phyloP scores from a whole-genome alignment of 2,888 invertebrate species.

The Scelioninae gen. 2 region DNA sequence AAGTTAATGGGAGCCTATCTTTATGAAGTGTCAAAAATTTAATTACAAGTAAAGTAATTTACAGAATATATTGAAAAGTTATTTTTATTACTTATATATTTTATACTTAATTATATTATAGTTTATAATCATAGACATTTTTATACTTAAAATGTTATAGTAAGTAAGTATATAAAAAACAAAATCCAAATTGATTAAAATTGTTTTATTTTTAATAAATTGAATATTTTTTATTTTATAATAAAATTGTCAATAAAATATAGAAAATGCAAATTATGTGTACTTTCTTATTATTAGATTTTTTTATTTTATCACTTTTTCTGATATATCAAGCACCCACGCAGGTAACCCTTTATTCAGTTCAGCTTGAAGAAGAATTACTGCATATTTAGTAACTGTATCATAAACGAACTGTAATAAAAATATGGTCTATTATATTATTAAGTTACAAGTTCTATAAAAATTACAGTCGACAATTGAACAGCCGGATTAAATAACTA shows the following conservation, averaged over 20 bases:
- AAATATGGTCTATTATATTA: conserved; percentile 61
- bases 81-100: neutral
- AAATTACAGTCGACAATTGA: neutral
- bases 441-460: neutral
- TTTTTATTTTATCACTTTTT: neutral
- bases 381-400: conserved; percentile 38
- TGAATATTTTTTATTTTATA: conserved; percentile 19
- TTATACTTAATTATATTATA: neutral
- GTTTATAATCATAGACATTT: neutral
- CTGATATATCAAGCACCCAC: conserved; percentile 66
- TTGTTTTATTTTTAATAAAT: neutral
- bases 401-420: conserved; percentile 42
- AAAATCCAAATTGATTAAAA: conserved; percentile 18
- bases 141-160: conserved; percentile 2
- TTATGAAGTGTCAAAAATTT: conserved; percentile 21
- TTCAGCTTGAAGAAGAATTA: conserved; percentile 23
- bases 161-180: conserved; percentile 5
- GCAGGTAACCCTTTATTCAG: conserved; percentile 68
- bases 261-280: neutral
- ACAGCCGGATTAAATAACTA: too few species aligned
- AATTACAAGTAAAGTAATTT: too few species aligned
- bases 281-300: too few species aligned
- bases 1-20: neutral
- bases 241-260: conserved; percentile 14
- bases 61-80: too few species aligned